A percentile compares a stretch with the other conserved stretches of the same genome.
These are phyloP conservation scores for Cardinalis cardinalis DNA, from an alignment of 2,113 vertebrate species.

Conservation along the genomic window DNA sequence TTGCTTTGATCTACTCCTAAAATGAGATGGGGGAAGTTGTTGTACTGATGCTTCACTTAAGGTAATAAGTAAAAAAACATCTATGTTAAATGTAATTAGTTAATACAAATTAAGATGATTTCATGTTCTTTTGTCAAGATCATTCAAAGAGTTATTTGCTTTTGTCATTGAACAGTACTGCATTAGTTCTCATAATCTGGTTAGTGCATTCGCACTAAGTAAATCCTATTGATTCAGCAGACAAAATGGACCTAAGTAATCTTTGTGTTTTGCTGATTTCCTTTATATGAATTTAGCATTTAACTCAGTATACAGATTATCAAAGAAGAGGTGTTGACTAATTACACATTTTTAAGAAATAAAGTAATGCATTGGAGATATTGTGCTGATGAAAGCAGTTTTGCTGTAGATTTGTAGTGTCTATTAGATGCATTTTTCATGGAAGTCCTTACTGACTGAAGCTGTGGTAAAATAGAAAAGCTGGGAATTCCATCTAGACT, in stretches of 20 bases:
- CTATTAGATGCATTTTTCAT: neutral
- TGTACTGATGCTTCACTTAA: constrained; percentile 52
- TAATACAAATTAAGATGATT: constrained; percentile 72
- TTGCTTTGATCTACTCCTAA: constrained; percentile 33
- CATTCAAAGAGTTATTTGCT: constrained; percentile 69
- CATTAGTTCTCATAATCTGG: constrained; percentile 74
- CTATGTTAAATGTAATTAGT: constrained; percentile 76
- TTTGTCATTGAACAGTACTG: constrained; percentile 73
- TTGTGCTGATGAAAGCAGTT: neutral
- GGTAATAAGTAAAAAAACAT: constrained; percentile 50
- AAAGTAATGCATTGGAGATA: neutral
- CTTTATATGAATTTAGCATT: constrained; percentile 48
- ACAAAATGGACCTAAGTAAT: constrained; percentile 65
- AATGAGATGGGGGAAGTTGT: neutral
- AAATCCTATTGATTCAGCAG: constrained; percentile 76
- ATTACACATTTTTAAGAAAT: constrained; percentile 25
- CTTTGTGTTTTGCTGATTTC: constrained; percentile 60
- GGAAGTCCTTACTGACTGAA: neutral
- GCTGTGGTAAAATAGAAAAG: neutral
- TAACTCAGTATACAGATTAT: constrained; percentile 42
- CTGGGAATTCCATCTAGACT: neutral
- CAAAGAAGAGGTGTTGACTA: constrained; percentile 49
- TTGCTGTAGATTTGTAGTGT: neutral
- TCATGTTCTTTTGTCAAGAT: constrained; percentile 74
- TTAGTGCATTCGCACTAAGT: constrained; percentile 80